These are phyloP conservation scores for Agelas oroides DNA, from an alignment of 37 sponge, comb jelly and placozoan species.

Conservation along the genomic window DNA sequence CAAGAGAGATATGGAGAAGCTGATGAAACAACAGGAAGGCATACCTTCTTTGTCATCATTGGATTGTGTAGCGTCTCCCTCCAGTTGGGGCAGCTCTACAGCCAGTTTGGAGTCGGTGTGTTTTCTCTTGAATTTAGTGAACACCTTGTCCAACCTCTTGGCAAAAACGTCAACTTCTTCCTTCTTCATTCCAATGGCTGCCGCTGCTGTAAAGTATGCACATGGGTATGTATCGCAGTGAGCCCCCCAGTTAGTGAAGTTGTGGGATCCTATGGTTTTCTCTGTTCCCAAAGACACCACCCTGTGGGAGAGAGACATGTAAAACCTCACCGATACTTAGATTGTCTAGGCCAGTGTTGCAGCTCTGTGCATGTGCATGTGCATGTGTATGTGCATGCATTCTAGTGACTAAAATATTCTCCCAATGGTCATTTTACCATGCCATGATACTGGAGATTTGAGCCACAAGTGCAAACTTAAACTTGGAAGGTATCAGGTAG, in stretches of 20 bases:
- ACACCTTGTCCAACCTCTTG: constrained; percentile 70
- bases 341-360: not conserved
- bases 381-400: not conserved
- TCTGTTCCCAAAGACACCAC: constrained; percentile 72
- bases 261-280: constrained; percentile 86
- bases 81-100: too few relatives aligned
- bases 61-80: too few relatives aligned
- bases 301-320: constrained; percentile 44
- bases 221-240: constrained; percentile 81
- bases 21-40: too few relatives aligned
- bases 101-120: too few relatives aligned
- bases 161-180: constrained; percentile 84
- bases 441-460: too few relatives aligned
- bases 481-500: too few relatives aligned
- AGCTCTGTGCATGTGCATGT: not conserved
- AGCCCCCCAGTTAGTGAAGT: constrained; percentile 88
- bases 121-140: constrained; percentile 72
- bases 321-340: not conserved
- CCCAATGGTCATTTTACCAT: too few relatives aligned
- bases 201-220: constrained; percentile 97
- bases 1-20: too few relatives aligned
- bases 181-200: constrained; percentile 91
- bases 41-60: too few relatives aligned
- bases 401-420: too few relatives aligned
- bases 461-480: too few relatives aligned